Percentiles rank a stretch among this genome's conserved stretches.
Conservation (phyloP, 1,140 invertebrate genomes). For the Cotesia vestalis region DNA sequence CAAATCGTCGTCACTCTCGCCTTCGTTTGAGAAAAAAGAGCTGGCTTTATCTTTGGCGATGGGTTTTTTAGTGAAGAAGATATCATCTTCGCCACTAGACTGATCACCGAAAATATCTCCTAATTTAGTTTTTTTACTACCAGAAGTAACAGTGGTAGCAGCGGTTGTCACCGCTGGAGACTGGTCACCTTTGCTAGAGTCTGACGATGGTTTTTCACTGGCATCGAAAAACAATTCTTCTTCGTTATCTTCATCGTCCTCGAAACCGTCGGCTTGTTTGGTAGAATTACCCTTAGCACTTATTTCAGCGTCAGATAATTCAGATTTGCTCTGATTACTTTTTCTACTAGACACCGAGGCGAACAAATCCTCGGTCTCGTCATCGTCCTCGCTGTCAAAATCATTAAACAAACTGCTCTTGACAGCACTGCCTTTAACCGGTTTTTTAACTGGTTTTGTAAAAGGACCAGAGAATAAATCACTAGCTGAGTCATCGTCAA, state of each 20-base stretch:
- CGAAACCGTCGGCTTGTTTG: neutral
- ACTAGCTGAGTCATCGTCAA: slow-evolving; percentile 50
- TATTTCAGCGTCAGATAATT: slow-evolving; percentile 1
- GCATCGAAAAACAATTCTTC: slow-evolving; percentile 53
- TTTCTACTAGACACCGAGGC: slow-evolving; percentile 23
- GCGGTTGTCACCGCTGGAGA: slow-evolving; percentile 17
- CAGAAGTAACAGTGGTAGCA: slow-evolving; percentile 13
- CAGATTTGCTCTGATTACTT: slow-evolving; percentile 22
- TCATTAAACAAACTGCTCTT: slow-evolving; percentile 55
- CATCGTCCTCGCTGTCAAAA: slow-evolving; percentile 33
- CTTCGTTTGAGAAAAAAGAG: slow-evolving; percentile 47
- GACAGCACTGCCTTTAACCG: slow-evolving; percentile 43
- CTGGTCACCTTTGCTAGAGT: slow-evolving; percentile 29
- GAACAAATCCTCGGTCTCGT: slow-evolving; percentile 36
- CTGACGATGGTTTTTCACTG: slow-evolving; percentile 41
- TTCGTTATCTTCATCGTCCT: slow-evolving; percentile 43
- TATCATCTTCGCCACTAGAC: slow-evolving; percentile 56
- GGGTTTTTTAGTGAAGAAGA: slow-evolving; percentile 51
- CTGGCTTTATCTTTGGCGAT: slow-evolving; percentile 31
- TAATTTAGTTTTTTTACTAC: slow-evolving; percentile 44
- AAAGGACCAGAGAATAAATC: slow-evolving; percentile 55
- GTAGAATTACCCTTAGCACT: neutral
- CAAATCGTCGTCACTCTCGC: slow-evolving; percentile 47
- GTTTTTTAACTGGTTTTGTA: slow-evolving; percentile 48
- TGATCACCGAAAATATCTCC: slow-evolving; percentile 57